Conservation (phyloP, 2,113 vertebrate species). For the Gasterosteus nipponicus region DNA sequence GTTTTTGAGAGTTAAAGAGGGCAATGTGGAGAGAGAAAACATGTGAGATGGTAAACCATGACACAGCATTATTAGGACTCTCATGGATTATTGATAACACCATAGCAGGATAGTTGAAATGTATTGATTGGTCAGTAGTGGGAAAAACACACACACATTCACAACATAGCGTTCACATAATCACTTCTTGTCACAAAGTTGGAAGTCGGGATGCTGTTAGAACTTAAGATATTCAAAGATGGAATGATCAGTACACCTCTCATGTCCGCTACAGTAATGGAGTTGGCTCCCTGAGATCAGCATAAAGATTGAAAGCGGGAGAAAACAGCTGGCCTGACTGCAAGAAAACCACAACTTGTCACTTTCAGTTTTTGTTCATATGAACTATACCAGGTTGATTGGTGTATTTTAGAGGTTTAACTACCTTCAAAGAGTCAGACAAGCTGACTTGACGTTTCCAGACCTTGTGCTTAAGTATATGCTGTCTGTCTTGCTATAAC, state of each 20-base stretch:
- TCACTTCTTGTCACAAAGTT: background rate
- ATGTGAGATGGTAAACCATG: constrained; percentile 55
- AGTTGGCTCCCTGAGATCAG: background rate
- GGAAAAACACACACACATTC: constrained; percentile 23
- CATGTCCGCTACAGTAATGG: background rate
- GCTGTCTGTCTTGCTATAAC: background rate
- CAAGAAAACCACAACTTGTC: background rate
- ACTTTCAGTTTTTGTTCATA: background rate
- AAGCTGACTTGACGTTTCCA: background rate
- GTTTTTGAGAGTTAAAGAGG: background rate
- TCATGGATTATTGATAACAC: constrained; percentile 67
- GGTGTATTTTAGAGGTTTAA: background rate
- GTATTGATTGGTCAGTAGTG: constrained; percentile 27
- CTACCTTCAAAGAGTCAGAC: background rate
- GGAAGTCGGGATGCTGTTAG: background rate
- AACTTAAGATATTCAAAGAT: background rate
- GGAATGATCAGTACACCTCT: too few species aligned
- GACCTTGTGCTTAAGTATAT: background rate
- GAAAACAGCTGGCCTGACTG: background rate
- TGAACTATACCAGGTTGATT: background rate
- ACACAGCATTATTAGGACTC: constrained; percentile 56
- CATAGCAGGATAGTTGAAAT: constrained; percentile 38
- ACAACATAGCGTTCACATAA: background rate
- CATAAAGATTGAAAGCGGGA: background rate
- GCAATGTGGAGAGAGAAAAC: background rate